Evolutionary conservation across 2,797 vertebrate species (phyloP).

Genomic region (Knipowitschia caucasica): DNA sequence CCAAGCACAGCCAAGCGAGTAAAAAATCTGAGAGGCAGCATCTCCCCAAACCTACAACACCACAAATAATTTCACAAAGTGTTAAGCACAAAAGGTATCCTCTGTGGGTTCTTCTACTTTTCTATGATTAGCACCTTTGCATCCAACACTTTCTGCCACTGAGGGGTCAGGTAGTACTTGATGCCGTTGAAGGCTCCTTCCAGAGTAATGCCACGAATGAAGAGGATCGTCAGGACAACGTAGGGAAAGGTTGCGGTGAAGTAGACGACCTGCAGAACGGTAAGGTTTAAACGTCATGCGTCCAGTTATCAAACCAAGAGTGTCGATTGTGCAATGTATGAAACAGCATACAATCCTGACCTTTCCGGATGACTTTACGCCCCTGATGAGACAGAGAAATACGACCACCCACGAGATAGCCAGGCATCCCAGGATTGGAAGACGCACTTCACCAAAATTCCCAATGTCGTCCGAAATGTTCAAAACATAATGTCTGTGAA

Average conservation of each 20-base stretch:
- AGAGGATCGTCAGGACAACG: slow-evolving; percentile 95
- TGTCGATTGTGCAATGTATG: not conserved
- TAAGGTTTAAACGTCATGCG: slow-evolving; percentile 11
- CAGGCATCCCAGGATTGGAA: slow-evolving; percentile 93
- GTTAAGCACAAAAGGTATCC: too few relatives aligned
- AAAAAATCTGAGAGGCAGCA: slow-evolving; percentile 97
- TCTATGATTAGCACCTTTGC: slow-evolving; percentile 82
- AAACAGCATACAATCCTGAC: slow-evolving; percentile 61
- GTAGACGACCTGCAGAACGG: slow-evolving; percentile 86
- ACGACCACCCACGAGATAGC: slow-evolving; percentile 93
- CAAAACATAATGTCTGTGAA: slow-evolving; percentile 86
- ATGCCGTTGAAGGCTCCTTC: slow-evolving; percentile 92
- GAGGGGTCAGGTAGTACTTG: slow-evolving; percentile 95
- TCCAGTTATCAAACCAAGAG: not conserved
- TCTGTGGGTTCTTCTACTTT: not conserved
- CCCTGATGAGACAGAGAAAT: slow-evolving; percentile 96
- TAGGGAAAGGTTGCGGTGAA: slow-evolving; percentile 99
- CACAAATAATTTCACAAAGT: slow-evolving; percentile 6
- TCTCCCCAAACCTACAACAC: slow-evolving; percentile 94
- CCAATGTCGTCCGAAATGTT: slow-evolving; percentile 92
- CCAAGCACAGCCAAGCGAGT: slow-evolving; percentile 97
- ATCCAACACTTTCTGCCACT: slow-evolving; percentile 97
- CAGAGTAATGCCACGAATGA: slow-evolving; percentile 93
- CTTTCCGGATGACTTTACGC: slow-evolving; percentile 98
- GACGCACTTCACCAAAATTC: slow-evolving; percentile 89